phyloP scores from a whole-genome alignment of 2,888 invertebrate genomes.

The Omphaloscelis lunosa region DNA sequence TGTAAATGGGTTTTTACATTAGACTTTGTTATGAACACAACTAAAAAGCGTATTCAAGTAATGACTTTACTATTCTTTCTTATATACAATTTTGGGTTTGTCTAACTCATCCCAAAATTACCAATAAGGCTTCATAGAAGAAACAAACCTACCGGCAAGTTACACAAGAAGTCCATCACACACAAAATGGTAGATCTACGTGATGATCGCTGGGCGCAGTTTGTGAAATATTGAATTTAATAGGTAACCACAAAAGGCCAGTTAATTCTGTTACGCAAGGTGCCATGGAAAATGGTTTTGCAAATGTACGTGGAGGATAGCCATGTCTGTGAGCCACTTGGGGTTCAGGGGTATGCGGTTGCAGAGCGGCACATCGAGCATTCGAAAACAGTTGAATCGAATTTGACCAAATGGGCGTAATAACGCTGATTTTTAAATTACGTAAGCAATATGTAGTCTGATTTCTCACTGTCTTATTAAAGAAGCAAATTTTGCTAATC shows the following conservation, averaged over 20 bases:
- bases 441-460: not conserved
- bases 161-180: slow-evolving; percentile 60
- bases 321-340: slow-evolving; percentile 17
- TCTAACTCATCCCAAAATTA: slow-evolving; percentile 8
- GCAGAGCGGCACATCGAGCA: not conserved
- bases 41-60: not conserved
- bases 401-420: not conserved
- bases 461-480: not conserved
- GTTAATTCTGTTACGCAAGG: slow-evolving; percentile 57
- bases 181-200: slow-evolving; percentile 65
- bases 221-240: slow-evolving; percentile 68
- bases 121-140: slow-evolving; percentile 27
- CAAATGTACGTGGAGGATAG: slow-evolving; percentile 24
- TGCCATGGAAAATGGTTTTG: slow-evolving; percentile 39
- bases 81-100: not conserved
- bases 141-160: slow-evolving; percentile 35
- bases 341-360: slow-evolving; percentile 14
- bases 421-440: not conserved
- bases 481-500: not conserved
- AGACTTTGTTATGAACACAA: not conserved
- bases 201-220: slow-evolving; percentile 62
- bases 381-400: slow-evolving; percentile 12
- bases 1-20: not conserved
- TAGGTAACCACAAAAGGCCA: slow-evolving; percentile 64
- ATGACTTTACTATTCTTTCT: not conserved